These are phyloP conservation scores for Drosophila suzukii DNA, from an alignment of 1,140 invertebrate genomes.

Conservation along the genomic window DNA sequence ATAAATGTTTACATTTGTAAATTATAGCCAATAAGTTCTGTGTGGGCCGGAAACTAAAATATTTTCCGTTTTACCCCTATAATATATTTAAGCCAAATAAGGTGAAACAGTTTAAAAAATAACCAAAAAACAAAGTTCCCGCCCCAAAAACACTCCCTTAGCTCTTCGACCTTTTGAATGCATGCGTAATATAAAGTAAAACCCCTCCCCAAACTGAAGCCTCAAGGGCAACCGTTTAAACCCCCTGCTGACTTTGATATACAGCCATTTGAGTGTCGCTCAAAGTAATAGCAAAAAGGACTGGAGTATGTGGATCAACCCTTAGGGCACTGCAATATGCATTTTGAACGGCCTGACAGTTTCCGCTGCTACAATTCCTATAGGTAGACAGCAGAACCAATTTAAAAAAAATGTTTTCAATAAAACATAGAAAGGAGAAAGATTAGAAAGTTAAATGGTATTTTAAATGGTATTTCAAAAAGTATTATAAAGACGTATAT, in stretches of 20 bases:
- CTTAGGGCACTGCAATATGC: constrained; percentile 29
- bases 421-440: background rate
- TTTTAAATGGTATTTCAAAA: too few species aligned
- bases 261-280: constrained; percentile 36
- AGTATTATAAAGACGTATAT: too few species aligned
- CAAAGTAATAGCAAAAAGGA: constrained; percentile 9
- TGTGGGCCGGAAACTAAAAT: background rate
- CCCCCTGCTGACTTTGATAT: constrained; percentile 45
- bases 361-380: background rate
- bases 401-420: background rate
- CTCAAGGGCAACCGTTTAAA: constrained; percentile 45
- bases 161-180: constrained; percentile 3
- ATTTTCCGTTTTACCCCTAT: background rate
- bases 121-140: background rate
- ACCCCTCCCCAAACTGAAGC: constrained; percentile 14
- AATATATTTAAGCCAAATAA: background rate
- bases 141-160: background rate
- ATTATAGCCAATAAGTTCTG: background rate
- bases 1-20: too few species aligned
- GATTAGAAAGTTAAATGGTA: too few species aligned
- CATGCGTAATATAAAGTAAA: background rate
- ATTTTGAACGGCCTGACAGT: background rate
- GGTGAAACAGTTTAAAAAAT: background rate
- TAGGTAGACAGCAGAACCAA: background rate
- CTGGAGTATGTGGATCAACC: constrained; percentile 21